Evolutionary conservation across 2,113 vertebrate genomes (phyloP).

Genomic region (Semnopithecus entellus): DNA sequence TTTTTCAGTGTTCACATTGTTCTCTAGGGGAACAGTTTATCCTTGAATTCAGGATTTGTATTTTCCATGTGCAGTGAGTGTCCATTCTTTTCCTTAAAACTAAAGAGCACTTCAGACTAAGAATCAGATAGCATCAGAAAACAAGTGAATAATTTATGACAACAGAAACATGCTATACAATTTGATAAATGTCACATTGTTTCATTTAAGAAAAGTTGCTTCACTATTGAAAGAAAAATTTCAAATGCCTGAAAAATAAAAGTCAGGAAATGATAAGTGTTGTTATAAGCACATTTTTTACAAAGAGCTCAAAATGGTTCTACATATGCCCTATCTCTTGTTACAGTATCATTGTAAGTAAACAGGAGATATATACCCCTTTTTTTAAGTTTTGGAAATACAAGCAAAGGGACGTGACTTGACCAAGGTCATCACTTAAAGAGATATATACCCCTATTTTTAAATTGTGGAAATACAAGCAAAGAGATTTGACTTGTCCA

Average conservation of each 20-base stretch:
- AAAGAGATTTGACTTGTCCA: background rate
- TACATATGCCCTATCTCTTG: background rate
- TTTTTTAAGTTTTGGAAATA: background rate
- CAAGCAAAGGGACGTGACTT: background rate
- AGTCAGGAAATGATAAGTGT: background rate
- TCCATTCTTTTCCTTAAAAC: background rate
- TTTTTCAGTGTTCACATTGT: background rate
- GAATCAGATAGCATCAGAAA: background rate
- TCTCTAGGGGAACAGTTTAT: background rate
- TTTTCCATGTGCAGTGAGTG: background rate
- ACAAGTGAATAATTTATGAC: background rate
- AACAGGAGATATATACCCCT: background rate
- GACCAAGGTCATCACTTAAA: background rate
- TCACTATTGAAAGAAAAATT: slow-evolving; percentile 7
- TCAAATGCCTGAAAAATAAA: background rate
- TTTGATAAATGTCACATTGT: background rate
- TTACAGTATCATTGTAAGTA: background rate
- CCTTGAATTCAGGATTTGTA: background rate
- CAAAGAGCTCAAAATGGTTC: background rate
- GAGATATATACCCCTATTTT: background rate
- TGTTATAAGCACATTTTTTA: background rate
- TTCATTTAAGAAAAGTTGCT: background rate
- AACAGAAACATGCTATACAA: background rate
- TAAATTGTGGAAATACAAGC: background rate
- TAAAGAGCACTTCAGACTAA: background rate